Base-by-base conservation (phyloP, 2,113 vertebrate genomes). In the Delphinapterus leucas region DNA sequence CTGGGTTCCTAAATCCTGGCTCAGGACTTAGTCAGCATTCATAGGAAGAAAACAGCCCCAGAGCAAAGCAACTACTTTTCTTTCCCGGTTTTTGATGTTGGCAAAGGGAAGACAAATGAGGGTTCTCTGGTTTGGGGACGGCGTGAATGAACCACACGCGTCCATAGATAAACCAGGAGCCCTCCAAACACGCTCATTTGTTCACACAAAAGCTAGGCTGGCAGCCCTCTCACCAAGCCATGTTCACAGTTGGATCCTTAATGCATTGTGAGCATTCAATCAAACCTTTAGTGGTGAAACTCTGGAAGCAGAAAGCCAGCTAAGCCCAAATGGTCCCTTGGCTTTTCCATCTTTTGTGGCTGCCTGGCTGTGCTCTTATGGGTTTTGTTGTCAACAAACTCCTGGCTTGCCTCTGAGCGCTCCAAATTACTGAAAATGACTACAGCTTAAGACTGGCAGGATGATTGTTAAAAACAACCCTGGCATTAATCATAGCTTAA, bases 371-470 rank as follows among this genome's bases (percentile, higher is more conserved):
- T 18, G 97, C 81, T 95, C 95, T 53, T 53, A 49, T 1, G 70
- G 95, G 95, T 96, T 90, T 95, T 98, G 94, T 90, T 96, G 96
- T 94, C 85, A 95, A 77, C 88, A 86, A 85, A 88, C 86, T 44
- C 38, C 95, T 97, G 81, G 88, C 87, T 97, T 47, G 86, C 96
- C 96, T 96, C 93, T 31, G 80, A 96, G 95, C 90, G 36, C 47
- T 83, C 94, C 92, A 58, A 96, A 97, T 97, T 97, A 95, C 85
- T 97, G 97, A 96, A 93, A 96, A 97, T 88, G 73, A 94, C 97
- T 90, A 91, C 90, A 88, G 88, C 94, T 79, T 88, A 95, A 98
- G 97, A 98, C 97, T 96, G 94, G 96, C 96, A 97, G 97, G 96
- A 97, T 97, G 95, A 93, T 83, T 91, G 97, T 88, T 93, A 82